A percentile compares a stretch with the other conserved stretches of the same genome.
Conservation (phyloP, 1,140 invertebrate species). For the Glossosoma conforme region DNA sequence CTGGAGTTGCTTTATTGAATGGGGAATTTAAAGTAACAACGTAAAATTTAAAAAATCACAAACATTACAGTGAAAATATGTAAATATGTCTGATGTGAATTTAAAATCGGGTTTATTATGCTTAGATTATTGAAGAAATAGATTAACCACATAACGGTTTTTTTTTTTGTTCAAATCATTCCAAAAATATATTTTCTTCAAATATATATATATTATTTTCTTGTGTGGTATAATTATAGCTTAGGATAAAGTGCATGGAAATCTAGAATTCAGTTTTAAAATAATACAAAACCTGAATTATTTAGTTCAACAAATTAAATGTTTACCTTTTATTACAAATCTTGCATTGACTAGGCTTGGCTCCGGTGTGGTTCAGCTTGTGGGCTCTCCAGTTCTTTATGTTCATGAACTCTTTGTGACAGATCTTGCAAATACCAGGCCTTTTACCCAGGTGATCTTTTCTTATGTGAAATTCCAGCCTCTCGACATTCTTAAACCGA, state of each 20-base stretch:
- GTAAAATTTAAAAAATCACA: too few relatives aligned
- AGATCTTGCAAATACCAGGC: slow-evolving; percentile 54
- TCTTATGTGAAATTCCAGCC: slow-evolving; percentile 49
- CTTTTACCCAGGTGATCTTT: slow-evolving; percentile 64
- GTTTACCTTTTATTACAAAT: slow-evolving; percentile 15
- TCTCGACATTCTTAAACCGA: slow-evolving; percentile 9
- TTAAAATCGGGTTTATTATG: too few relatives aligned
- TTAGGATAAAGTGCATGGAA: too few relatives aligned
- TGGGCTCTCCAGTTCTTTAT: slow-evolving; percentile 34
- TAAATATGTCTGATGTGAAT: too few relatives aligned
- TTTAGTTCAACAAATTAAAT: too few relatives aligned
- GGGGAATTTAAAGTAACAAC: too few relatives aligned
- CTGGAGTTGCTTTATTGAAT: too few relatives aligned
- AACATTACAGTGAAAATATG: too few relatives aligned
- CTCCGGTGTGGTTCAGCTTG: slow-evolving; percentile 52
- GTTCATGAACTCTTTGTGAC: slow-evolving; percentile 52
- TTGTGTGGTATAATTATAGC: background rate
- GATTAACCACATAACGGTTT: too few relatives aligned
- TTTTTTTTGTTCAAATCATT: too few relatives aligned
- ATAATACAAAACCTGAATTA: background rate
- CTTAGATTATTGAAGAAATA: too few relatives aligned
- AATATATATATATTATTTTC: background rate
- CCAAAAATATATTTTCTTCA: background rate
- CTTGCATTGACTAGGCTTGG: slow-evolving; percentile 43
- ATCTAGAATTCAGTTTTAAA: too few relatives aligned